Evolutionary conservation across 2,113 vertebrate genomes (phyloP), one percentile per base, ranked within the genome.

Genomic region (Electrona antarctica): DNA sequence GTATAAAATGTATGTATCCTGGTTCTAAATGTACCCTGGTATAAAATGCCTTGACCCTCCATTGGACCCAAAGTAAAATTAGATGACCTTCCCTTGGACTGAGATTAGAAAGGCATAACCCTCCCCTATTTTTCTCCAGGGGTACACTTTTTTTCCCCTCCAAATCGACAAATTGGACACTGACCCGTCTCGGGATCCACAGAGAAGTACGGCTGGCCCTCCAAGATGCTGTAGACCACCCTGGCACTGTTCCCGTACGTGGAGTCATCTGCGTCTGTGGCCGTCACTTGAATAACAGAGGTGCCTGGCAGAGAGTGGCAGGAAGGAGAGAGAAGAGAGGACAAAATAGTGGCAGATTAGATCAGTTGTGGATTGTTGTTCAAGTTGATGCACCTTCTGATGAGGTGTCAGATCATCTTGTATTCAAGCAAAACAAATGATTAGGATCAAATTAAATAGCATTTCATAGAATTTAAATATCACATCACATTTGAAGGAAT

Each of bases 201-300:
- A 0, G 97, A 98, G 88, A 98, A 98, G 90, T 98, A 98, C 2
- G 97, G 97, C 80, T 98, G 96, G n/a, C 97, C 97, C 91, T 98
- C 95, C 58, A 98, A 92, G 90, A 98, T 97, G 85, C 97, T 98
- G 81, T 98, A 98, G 74, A 98, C 95, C 79, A 98, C 95, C 90
- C 81, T 93, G 82, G 97, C 97, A 14, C 96, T 98, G 91, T 98
- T 98, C 7, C 97, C 97, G 0, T 98, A 98, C 0, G 97, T 98
- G 51, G 96, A 91, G 74, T 98, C 97, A 49, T 98, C 97, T 0
- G 96, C 96, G 74, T 98, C 97, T 0, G 89, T 94, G 54, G 97
- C 96, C 0, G 95, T 96, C 81, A 98, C 96, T 92, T 97, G 96
- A 64, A 97, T 95, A 66, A 98, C 96, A 11, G 95, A 95, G 33